phyloP scores from a whole-genome alignment of 2,888 invertebrate species.

The Cryptocheilus praepositus region DNA sequence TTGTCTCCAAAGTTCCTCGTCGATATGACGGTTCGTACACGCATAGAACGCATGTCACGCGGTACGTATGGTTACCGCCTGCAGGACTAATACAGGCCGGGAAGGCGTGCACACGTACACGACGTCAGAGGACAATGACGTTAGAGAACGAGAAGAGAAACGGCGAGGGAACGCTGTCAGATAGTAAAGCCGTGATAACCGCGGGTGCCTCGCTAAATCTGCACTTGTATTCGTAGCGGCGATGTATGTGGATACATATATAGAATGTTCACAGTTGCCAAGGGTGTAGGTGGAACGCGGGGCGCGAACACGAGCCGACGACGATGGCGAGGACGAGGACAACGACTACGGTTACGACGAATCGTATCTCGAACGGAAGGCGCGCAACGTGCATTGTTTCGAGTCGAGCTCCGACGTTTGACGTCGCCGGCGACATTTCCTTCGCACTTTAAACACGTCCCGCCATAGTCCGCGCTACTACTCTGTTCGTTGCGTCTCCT shows the following conservation, averaged over 20 bases:
- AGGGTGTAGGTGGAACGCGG: background rate
- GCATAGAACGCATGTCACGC: too few species aligned
- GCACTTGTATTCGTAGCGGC: slow-evolving; percentile 8
- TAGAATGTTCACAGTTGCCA: background rate
- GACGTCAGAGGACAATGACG: slow-evolving; percentile 55
- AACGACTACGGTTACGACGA: slow-evolving; percentile 42
- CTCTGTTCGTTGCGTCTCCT: slow-evolving; percentile 8
- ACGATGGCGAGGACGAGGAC: background rate
- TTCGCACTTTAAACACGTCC: slow-evolving; percentile 61
- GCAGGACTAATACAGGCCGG: background rate
- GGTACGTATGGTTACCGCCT: too few species aligned
- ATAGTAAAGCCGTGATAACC: slow-evolving; percentile 54
- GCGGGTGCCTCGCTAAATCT: slow-evolving; percentile 27
- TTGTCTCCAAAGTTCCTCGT: slow-evolving; percentile 30
- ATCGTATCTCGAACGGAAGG: slow-evolving; percentile 73
- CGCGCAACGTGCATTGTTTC: slow-evolving; percentile 67
- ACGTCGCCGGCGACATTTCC: slow-evolving; percentile 71
- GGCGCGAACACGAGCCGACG: slow-evolving; percentile 11
- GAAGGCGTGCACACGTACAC: slow-evolving; percentile 1
- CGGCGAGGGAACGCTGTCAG: slow-evolving; percentile 62
- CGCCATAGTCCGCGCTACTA: background rate
- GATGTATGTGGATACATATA: background rate
- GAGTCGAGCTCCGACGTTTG: slow-evolving; percentile 60
- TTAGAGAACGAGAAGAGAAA: slow-evolving; percentile 50
- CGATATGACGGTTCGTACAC: background rate